A percentile compares a stretch with the other conserved stretches of the same genome.
Conservation (phyloP, 2,113 vertebrate genomes). For the Herpetotheres cachinnans region DNA sequence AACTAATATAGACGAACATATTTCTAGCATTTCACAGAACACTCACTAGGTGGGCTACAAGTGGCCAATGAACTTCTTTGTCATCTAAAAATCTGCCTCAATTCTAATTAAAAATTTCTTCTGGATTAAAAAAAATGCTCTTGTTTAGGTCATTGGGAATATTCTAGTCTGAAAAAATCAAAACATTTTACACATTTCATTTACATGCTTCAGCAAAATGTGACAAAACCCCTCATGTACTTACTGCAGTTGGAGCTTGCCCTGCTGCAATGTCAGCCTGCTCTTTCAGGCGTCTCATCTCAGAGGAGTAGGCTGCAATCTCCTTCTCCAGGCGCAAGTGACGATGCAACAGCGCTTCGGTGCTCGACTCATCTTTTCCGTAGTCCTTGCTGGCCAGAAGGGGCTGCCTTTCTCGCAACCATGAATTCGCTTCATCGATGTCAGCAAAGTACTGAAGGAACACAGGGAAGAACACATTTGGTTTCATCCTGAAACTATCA, state of each 20-base stretch:
- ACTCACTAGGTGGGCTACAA: background rate
- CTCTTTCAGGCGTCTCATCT: constrained; percentile 77
- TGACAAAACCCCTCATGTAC: background rate
- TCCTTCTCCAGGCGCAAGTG: constrained; percentile 80
- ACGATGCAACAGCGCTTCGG: constrained; percentile 74
- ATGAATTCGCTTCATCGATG: constrained; percentile 75
- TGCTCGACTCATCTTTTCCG: constrained; percentile 76
- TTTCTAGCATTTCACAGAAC: background rate
- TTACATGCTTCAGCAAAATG: background rate
- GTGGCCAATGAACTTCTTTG: background rate
- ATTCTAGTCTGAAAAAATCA: background rate
- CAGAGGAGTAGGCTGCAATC: constrained; percentile 71
- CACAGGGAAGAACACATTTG: background rate
- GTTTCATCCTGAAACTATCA: background rate
- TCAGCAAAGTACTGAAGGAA: constrained; percentile 84
- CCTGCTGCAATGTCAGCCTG: constrained; percentile 74
- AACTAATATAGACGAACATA: background rate
- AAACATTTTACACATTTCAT: fast-evolving
- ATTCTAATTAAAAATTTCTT: background rate
- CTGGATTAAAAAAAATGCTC: background rate
- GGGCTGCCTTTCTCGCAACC: constrained; percentile 79
- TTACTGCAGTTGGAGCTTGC: constrained; percentile 72
- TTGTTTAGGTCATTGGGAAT: background rate
- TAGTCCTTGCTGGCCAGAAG: constrained; percentile 75
- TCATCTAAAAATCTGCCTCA: background rate